Evolutionary conservation across 2,888 invertebrate genomes (phyloP).

Genomic region (Orthosia incerta): DNA sequence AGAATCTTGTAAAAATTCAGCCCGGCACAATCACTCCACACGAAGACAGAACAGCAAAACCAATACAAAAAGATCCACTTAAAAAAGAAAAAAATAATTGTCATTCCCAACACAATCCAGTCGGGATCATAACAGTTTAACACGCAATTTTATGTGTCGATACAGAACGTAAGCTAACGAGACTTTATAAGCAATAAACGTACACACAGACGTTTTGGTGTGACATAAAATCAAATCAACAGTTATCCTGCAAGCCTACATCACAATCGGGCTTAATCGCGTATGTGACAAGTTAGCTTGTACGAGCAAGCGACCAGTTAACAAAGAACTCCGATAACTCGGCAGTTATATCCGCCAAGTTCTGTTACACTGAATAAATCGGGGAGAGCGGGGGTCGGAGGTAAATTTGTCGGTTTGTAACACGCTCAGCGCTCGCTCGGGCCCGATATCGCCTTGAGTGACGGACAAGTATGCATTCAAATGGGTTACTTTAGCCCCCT

Average conservation of each 20-base stretch:
- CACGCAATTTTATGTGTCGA: constrained; percentile 88
- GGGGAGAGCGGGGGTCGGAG: constrained; percentile 72
- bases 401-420: constrained; percentile 74
- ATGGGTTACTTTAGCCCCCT: constrained; percentile 92
- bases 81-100: constrained; percentile 77
- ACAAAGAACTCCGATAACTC: constrained; percentile 71
- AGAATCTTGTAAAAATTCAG: constrained; percentile 8
- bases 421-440: constrained; percentile 83
- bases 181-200: constrained; percentile 90
- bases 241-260: constrained; percentile 90
- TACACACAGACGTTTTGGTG: constrained; percentile 89
- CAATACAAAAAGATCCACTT: constrained; percentile 70
- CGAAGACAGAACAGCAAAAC: constrained; percentile 64
- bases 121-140: constrained; percentile 87
- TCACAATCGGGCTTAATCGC: constrained; percentile 91
- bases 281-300: constrained; percentile 90
- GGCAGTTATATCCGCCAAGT: constrained; percentile 56
- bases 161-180: constrained; percentile 85
- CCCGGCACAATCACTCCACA: constrained; percentile 44
- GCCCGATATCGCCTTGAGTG: constrained; percentile 92
- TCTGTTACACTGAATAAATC: constrained; percentile 37
- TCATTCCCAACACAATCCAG: constrained; percentile 79
- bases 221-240: constrained; percentile 91
- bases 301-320: constrained; percentile 80
- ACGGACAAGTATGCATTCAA: constrained; percentile 94